phyloP scores from a whole-genome alignment of 2,888 invertebrate genomes.

The Ischnus inquisitorius region DNA sequence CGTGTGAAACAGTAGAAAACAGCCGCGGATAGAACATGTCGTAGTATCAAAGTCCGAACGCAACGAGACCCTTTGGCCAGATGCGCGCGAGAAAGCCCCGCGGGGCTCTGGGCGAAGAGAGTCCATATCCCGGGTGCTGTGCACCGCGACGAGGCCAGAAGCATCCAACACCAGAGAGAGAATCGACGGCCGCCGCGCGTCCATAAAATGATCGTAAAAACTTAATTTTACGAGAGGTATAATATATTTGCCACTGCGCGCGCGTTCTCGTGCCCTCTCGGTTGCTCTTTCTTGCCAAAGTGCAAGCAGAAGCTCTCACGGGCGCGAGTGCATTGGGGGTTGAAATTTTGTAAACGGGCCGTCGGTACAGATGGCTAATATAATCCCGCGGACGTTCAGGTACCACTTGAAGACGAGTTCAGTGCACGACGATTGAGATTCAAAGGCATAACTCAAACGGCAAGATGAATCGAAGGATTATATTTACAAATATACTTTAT shows the following conservation, averaged over 20 bases:
- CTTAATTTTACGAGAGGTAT: conserved; percentile 86
- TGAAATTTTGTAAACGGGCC: conserved; percentile 67
- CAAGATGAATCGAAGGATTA: not conserved
- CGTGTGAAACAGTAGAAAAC: conserved; percentile 17
- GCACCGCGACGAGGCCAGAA: conserved; percentile 62
- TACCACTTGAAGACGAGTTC: conserved; percentile 43
- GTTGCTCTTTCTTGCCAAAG: conserved; percentile 56
- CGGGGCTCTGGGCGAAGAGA: conserved; percentile 44
- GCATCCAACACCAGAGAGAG: conserved; percentile 70
- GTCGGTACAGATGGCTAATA: conserved; percentile 50
- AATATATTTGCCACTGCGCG: conserved; percentile 85
- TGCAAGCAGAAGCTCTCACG: conserved; percentile 28
- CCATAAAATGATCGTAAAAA: conserved; percentile 86
- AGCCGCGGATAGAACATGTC: not conserved
- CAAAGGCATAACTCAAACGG: conserved; percentile 15
- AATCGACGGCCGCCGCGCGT: conserved; percentile 83
- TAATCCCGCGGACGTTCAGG: conserved; percentile 49
- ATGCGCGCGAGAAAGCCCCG: conserved; percentile 54
- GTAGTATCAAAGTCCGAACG: conserved; percentile 3
- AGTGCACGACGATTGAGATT: conserved; percentile 33
- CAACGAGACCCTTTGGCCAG: conserved; percentile 46
- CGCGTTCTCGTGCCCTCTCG: conserved; percentile 62
- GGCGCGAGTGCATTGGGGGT: conserved; percentile 48
- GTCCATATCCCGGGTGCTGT: conserved; percentile 59
- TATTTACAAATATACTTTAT: conserved; percentile 19